phyloP scores from a whole-genome alignment of 2,888 invertebrate species.

The Spilarctia lutea region DNA sequence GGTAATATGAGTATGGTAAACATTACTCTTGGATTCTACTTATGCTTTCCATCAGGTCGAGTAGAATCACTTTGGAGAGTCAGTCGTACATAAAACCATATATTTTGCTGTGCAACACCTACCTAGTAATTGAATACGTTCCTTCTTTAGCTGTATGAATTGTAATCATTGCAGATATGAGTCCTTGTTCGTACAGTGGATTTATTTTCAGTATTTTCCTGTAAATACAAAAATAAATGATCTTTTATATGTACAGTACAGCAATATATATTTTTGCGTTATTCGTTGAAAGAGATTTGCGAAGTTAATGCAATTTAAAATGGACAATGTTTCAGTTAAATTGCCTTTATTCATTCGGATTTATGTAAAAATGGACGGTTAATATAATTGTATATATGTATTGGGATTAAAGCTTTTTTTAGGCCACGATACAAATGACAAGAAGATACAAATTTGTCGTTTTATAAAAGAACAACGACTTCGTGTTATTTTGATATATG shows the following conservation, averaged over 20 bases:
- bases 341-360: background rate
- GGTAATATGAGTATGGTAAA: too few species aligned
- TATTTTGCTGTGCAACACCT: background rate
- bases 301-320: conserved; percentile 1
- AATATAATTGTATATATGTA: background rate
- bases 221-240: background rate
- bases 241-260: background rate
- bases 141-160: background rate
- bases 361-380: conserved; percentile 1
- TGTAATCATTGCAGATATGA: background rate
- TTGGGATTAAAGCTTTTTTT: too few species aligned
- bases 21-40: too few species aligned
- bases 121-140: background rate
- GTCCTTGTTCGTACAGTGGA: background rate
- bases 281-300: background rate
- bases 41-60: too few species aligned
- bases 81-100: too few species aligned
- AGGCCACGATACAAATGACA: too few species aligned
- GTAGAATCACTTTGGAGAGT: too few species aligned
- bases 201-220: background rate
- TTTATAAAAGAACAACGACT: background rate
- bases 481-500: too few species aligned
- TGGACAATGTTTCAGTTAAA: conserved; percentile 3
- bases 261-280: conserved; percentile 5
- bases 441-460: background rate